Evolutionary conservation across 1,140 invertebrate genomes (phyloP), one percentile per base, ranked within the genome.

Genomic region (Brachionus asplanchnoidis): DNA sequence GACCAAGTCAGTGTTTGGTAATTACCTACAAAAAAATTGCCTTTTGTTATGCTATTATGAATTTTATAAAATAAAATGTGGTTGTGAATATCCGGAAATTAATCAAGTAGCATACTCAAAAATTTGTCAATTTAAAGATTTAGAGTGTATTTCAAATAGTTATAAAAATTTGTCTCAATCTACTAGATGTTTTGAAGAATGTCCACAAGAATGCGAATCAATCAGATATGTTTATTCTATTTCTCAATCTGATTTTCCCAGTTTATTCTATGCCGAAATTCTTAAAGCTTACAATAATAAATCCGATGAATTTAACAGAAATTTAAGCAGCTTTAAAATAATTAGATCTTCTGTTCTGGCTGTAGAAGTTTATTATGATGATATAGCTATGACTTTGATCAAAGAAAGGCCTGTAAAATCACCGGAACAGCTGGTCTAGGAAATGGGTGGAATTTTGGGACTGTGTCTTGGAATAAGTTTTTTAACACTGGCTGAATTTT

Each of bases 171-270:
- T 28, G 5, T 14, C 28, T 36, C 14, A 17, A 11, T 17, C 66
- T 32, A 8, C 14, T 14, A 46, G 46, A 26, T 78, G 75, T 46
- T 20, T 50, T 26, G 17, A 46, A 26, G 32, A 78, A 20, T 78
- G 75, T 44, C 75, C 75, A 56, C 11, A 14, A 17, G 75, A 78
- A 78, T 78, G 75, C n/a, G 40, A 78, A 28, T 42, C 75, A 78
- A 20, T 78, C 6, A 28, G 5, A 1, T 78, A 78, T 56, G 28
- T 1, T 1, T 78, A n/a, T 23, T 1, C 20, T 11, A 42, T 44
- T 46, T 78, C 75, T 12, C 17, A 28, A 9, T 12, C 75, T n/a
- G 14, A 12, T 44, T 78, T 46, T 78, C 75, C 75, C 4, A 36
- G 32, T 36, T 7, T 36, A 6, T 36, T 36, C 32, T 36, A 36